Evolutionary conservation across 2,888 invertebrate genomes (phyloP).

Genomic region (Tuta absoluta): DNA sequence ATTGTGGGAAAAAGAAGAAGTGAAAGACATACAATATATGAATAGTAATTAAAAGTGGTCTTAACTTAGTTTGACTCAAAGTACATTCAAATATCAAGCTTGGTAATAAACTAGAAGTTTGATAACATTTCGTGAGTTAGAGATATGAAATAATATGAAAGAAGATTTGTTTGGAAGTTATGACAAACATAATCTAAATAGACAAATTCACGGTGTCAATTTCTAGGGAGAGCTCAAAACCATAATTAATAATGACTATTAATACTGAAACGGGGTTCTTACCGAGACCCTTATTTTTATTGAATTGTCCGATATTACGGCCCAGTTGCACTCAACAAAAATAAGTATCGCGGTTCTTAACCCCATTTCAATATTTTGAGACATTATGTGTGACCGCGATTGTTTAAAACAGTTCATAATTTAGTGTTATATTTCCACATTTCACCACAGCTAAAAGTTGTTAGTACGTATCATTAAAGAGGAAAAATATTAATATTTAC

Average conservation of each 20-base stretch:
- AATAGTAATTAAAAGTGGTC: background rate
- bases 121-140: background rate
- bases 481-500: background rate
- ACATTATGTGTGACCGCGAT: too few relatives aligned
- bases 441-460: background rate
- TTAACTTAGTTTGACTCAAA: background rate
- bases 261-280: too few relatives aligned
- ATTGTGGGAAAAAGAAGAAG: slow-evolving; percentile 29
- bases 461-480: background rate
- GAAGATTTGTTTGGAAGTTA: slow-evolving; percentile 2
- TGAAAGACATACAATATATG: slow-evolving; percentile 27
- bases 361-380: too few relatives aligned
- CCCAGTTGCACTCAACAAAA: too few relatives aligned
- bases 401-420: too few relatives aligned
- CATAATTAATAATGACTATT: too few relatives aligned
- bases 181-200: background rate
- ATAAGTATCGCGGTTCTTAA: too few relatives aligned
- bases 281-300: too few relatives aligned
- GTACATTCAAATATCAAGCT: background rate
- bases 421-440: too few relatives aligned
- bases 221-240: too few relatives aligned
- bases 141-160: background rate
- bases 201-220: too few relatives aligned
- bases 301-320: too few relatives aligned
- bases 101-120: background rate